Conservation (phyloP, 2,113 vertebrate genomes). For the Gavia stellata region DNA sequence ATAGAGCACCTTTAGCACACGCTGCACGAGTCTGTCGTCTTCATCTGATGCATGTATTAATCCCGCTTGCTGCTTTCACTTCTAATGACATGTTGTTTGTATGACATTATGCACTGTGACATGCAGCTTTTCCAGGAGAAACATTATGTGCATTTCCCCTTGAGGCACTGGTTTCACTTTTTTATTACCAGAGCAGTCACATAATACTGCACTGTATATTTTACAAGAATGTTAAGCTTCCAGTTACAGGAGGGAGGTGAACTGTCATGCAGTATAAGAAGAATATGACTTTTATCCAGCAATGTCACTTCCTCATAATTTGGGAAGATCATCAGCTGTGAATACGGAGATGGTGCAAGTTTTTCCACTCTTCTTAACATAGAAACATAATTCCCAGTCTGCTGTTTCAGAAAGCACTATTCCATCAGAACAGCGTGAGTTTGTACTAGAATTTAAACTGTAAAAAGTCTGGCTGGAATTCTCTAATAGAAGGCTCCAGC, state of each 20-base stretch:
- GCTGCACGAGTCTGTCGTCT: constrained; percentile 32
- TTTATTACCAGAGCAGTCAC: constrained; percentile 48
- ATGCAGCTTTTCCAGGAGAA: constrained; percentile 64
- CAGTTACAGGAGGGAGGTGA: neutral
- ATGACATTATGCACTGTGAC: constrained; percentile 52
- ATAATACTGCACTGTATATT: constrained; percentile 33
- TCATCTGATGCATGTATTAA: constrained; percentile 26
- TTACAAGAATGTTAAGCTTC: constrained; percentile 19
- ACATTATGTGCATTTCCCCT: constrained; percentile 37
- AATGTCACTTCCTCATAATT: neutral
- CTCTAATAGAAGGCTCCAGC: neutral
- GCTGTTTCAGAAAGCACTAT: neutral
- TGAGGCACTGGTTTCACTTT: constrained; percentile 53
- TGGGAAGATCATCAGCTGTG: neutral
- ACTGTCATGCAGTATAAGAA: neutral
- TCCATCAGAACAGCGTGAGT: neutral
- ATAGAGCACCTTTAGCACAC: constrained; percentile 45
- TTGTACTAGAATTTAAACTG: neutral
- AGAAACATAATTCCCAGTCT: neutral
- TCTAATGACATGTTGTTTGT: constrained; percentile 53
- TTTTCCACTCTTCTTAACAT: neutral
- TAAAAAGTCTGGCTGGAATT: neutral
- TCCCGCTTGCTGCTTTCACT: constrained; percentile 41
- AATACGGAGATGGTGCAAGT: constrained; percentile 3
- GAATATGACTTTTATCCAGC: neutral